Conservation (phyloP, 2,888 invertebrate species). For the Pelosia muscerda region DNA sequence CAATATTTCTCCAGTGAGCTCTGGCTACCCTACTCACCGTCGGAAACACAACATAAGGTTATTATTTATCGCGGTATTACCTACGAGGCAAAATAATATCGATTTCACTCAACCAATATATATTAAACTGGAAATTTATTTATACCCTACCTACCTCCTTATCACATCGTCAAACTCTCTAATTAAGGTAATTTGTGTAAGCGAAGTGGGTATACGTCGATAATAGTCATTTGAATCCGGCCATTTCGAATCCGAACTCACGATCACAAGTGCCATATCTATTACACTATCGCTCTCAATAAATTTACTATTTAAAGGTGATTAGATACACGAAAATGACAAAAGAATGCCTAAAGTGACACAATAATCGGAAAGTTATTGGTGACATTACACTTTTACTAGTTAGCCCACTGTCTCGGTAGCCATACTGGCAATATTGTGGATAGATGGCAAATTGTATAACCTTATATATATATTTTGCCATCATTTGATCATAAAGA, state of each 20-base stretch:
- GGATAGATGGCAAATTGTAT: too few relatives aligned
- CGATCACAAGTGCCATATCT: background rate
- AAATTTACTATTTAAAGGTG: background rate
- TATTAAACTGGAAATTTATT: background rate
- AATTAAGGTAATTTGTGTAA: slow-evolving; percentile 4
- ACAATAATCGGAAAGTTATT: background rate
- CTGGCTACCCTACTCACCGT: too few relatives aligned
- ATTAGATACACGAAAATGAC: background rate
- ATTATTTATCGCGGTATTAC: too few relatives aligned
- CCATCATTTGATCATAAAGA: too few relatives aligned
- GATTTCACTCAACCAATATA: background rate
- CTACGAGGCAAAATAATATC: too few relatives aligned
- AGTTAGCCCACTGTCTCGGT: background rate
- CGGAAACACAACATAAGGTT: too few relatives aligned
- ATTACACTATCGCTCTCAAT: background rate
- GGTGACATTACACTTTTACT: background rate
- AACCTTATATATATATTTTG: too few relatives aligned
- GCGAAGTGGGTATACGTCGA: slow-evolving; percentile 1
- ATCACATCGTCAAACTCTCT: slow-evolving; percentile 1
- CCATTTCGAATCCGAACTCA: background rate
- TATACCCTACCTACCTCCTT: slow-evolving; percentile 2
- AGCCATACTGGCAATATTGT: too few relatives aligned
- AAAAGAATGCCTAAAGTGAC: background rate
- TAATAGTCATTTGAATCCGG: background rate
- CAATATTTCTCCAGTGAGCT: too few relatives aligned